These are phyloP conservation scores for Callorhinus ursinus DNA, from an alignment of 2,113 vertebrate genomes.

Conservation along the genomic window DNA sequence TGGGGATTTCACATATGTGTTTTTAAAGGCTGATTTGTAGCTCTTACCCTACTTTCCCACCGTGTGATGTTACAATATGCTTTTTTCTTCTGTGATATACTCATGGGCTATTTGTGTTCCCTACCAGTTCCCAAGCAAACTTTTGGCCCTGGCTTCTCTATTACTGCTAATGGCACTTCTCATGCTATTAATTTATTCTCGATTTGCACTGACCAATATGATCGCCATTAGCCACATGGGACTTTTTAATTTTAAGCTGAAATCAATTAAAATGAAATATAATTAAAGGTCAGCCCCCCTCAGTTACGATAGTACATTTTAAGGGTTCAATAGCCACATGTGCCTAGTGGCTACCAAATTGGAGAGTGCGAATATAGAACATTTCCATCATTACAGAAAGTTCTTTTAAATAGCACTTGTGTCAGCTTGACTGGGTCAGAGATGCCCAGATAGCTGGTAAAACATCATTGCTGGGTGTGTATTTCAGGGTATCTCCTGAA, in stretches of 20 bases:
- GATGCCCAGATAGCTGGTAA: neutral
- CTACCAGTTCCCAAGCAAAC: neutral
- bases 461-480: neutral
- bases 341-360: neutral
- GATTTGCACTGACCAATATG: neutral
- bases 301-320: neutral
- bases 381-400: neutral
- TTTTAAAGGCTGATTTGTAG: neutral
- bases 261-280: neutral
- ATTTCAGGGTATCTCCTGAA: neutral
- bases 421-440: neutral
- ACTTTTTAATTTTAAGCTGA: neutral
- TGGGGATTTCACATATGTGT: neutral
- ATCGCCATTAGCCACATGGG: neutral
- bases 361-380: too few relatives aligned
- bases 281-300: neutral
- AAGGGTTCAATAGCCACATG: neutral
- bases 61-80: neutral
- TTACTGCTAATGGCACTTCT: neutral
- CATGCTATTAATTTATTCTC: neutral
- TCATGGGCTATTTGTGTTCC: fast-evolving
- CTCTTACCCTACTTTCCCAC: neutral
- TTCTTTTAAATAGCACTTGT: neutral
- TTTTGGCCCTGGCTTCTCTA: neutral
- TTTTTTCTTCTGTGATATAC: neutral